Base-by-base conservation (phyloP, 1,140 invertebrate species). In the Drosophila busckii region DNA sequence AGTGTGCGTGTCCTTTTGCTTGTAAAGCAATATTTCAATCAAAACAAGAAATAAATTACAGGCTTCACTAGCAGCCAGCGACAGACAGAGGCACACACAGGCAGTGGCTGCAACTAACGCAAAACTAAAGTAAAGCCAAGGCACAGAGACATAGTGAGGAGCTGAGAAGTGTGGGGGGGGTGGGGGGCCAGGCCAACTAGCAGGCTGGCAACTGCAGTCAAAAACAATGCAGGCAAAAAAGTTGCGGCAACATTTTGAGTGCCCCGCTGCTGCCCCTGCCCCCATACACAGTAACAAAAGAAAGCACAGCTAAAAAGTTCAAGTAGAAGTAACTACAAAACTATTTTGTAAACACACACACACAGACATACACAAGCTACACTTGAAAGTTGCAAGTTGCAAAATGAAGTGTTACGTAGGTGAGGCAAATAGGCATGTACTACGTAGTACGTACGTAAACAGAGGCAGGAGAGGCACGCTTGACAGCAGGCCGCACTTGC, bases 11-110 rank as follows among this genome's bases (percentile, higher is more conserved):
- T 76, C 55, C 67, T 75, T 80, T 70, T 75, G 76, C 75, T 70
- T 82, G 75, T 82, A 83, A 82, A 83, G 75, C 75, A 82, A 82
- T 82, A 82, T 82, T 82, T 82, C 75, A 82, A 82, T 82, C 75
- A 82, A 83, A 82, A 82, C 75, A 82, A 82, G 75, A 83, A 82
- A 82, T 82, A 82, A 82, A 82, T 82, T 82, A 82, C 75, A 66
- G 75, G 75, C 76, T 83, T 82, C 76, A 75, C 48, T 54, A 58
- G 76, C 76, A 83, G 75, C 45, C 54, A 67, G 55, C 35, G 48
- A 44, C 59, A 48, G 56, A 54, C 41, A 54, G 31, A 16, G 58
- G 20, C 32, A 31, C 42, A 32, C 16, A 16, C 28, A 37, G 28
- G 25, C 29, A 13, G 12, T 10, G 25, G 5, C 13, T 13, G 19